Conservation (phyloP, 2,888 invertebrate species). For the Lathronympha strigana region DNA sequence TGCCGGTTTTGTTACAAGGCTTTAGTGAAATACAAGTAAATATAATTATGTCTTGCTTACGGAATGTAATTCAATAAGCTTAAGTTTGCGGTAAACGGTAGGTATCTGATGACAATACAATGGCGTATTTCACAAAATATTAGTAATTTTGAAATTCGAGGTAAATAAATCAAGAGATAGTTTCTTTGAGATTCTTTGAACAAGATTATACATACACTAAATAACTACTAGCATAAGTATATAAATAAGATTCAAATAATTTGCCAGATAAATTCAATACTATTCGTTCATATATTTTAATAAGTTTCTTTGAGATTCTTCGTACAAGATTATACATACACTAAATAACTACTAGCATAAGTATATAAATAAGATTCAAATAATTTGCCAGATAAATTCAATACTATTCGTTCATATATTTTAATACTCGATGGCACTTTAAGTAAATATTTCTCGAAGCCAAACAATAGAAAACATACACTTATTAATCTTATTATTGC, state of each 20-base stretch:
- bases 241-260: constrained; percentile 3
- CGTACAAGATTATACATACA: background rate
- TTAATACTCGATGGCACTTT: constrained; percentile 5
- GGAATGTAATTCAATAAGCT: no score
- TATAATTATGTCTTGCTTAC: no score
- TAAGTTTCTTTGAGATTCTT: constrained; percentile 21
- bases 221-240: background rate
- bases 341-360: background rate
- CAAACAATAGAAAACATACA: background rate
- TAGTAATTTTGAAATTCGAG: no score
- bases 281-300: background rate
- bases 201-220: background rate
- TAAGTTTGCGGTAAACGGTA: no score
- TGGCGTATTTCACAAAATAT: no score
- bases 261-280: background rate
- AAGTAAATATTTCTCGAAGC: background rate
- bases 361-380: constrained; percentile 1
- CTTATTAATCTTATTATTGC: constrained; percentile 1
- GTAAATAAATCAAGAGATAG: no score
- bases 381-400: background rate
- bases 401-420: background rate
- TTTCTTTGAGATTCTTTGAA: constrained; percentile 10
- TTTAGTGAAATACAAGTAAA: no score
- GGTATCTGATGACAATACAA: no score
- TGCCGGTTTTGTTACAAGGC: no score